Base-by-base conservation (phyloP, 2,797 vertebrate genomes). In the Myotis myotis region DNA sequence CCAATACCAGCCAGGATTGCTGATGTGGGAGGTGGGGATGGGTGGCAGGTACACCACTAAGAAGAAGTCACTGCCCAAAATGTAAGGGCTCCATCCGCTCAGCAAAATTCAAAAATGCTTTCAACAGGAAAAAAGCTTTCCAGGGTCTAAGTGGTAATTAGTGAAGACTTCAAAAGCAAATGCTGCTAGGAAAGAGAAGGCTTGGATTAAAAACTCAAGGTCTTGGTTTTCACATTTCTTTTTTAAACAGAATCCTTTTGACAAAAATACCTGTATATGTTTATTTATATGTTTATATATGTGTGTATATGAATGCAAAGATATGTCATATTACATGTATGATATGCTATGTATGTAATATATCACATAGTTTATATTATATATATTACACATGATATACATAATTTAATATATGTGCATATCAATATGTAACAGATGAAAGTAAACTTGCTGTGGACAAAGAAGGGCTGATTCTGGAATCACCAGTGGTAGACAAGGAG, bases 131-230 rank as follows among this genome's bases (percentile, higher is more conserved):
- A 62, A 91, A 92, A 91, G 83, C 22, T 82, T 80, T 55, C 84
- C n/a, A 53, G 71, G 84, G 44, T 87, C 91, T 36, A 75, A 51
- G n/a, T 15, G 20, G 62, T 62, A 60, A 92, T 94, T 72, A 93
- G 64, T 51, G 78, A 92, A 12, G 1, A 57, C 75, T 89, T 91
- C 87, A 66, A 91, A 94, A 75, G 33, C 33, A 94, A 95, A 95
- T 47, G 47, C 17, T 22, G 3, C 53, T 57, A 38, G 23, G 30
- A 87, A 28, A 84, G 33, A 95, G 38, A 80, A 62, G 57, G 57
- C 41, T 23, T 28, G 20, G 12, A 47, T 81, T 47, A 72, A 92
- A 85, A 91, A 8, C 60, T 94, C 64, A 90, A 68, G 8, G 7
- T 70, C 82, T 92, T 38, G 19, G 19, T 78, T 64, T 89, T 79